A percentile compares a stretch with the other conserved stretches of the same genome.
Evolutionary conservation across 2,888 invertebrate species (phyloP).

Genomic region (Deroplatys truncata): DNA sequence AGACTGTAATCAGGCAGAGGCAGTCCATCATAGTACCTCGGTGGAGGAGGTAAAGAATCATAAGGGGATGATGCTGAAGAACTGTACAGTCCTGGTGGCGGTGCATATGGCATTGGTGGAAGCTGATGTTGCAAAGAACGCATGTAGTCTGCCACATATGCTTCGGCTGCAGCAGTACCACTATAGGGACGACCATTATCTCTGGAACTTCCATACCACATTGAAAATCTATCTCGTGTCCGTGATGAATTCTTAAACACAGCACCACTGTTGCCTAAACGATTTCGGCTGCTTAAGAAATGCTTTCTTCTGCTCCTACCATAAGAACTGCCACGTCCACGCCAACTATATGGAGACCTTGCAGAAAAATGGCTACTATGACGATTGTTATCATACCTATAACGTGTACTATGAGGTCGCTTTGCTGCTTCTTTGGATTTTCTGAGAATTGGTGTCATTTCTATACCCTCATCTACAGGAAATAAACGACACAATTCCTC

Average conservation of each 20-base stretch:
- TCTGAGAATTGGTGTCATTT: constrained; percentile 80
- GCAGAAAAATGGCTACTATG: constrained; percentile 34
- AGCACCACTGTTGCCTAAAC: constrained; percentile 50
- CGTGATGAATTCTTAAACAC: constrained; percentile 55
- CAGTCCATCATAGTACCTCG: constrained; percentile 76
- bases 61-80: constrained; percentile 49
- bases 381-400: constrained; percentile 34
- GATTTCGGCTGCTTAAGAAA: constrained; percentile 61
- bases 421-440: constrained; percentile 82
- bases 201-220: constrained; percentile 54
- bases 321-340: constrained; percentile 51
- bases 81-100: constrained; percentile 56
- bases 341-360: constrained; percentile 31
- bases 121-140: constrained; percentile 81
- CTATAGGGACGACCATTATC: constrained; percentile 49
- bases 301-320: constrained; percentile 57
- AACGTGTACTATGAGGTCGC: constrained; percentile 38
- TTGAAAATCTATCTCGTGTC: constrained; percentile 56
- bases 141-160: constrained; percentile 86
- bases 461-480: constrained; percentile 85
- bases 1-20: constrained; percentile 71
- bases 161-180: constrained; percentile 70
- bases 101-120: constrained; percentile 80
- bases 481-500: constrained; percentile 92
- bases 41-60: constrained; percentile 66